Evolutionary conservation across 2,113 vertebrate genomes (phyloP), one percentile per base, ranked within the genome.

Genomic region (Sturnus vulgaris): DNA sequence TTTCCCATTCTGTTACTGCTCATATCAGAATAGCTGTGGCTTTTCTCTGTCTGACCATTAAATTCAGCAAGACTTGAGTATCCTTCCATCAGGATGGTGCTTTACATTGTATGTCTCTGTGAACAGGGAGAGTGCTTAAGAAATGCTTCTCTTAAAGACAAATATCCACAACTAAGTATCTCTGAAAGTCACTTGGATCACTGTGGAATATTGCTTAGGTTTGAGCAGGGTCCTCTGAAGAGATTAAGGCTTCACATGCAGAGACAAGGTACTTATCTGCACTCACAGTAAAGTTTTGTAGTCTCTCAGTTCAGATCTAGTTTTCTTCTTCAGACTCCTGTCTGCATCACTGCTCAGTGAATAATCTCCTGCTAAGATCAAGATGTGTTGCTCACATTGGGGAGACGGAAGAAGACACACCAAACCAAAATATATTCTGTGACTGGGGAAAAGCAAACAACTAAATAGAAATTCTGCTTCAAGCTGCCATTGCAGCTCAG

Each of bases 11-110:
- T 44, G 23, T n/a, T 52, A 33, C 47, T 35, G 33, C 44, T 73
- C 24, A 0, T n/a, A 27, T 44, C 23, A 7, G 33, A 63, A 55
- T 55, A 55, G 13, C 10, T 2, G 0, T 10, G 23, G 18, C 39
- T 90, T 59, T 47, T 59, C 50, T 53, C 60, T 63, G 15, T 39
- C 25, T 83, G 66, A 49, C 9, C 66, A 15, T 33, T 59, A 53
- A 52, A 55, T 52, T 95, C 39, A 73, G 21, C 33, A 60, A 24
- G 33, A 44, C 10, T 28, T 35, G 53, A 49, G 31, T 18, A 55
- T 17, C 63, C 18, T 20, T 20, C 63, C 42, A 18, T 55, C 18
- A 21, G 7, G n/a, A 4, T 15, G 3, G 39, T 47, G 35, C 20
- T 75, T 83, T 81, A 31, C 0, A 2, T 33, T 55, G 7, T 27